These are phyloP conservation scores for Spinibarbus caldwelli DNA, from an alignment of 2,797 vertebrate genomes.

Conservation along the genomic window DNA sequence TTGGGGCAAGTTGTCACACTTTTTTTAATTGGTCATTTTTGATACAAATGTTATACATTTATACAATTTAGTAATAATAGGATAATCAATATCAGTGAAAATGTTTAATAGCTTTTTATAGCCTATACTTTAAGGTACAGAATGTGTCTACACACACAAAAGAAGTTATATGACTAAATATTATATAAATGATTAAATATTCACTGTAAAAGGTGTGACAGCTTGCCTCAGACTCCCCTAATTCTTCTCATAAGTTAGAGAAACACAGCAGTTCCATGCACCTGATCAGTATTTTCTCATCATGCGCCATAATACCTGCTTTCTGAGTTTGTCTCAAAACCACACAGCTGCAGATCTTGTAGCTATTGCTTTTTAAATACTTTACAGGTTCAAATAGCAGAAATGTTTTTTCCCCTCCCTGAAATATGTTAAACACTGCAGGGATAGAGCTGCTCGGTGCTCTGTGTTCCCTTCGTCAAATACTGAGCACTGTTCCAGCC, in stretches of 20 bases:
- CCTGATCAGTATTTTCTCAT: neutral
- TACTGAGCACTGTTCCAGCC: slow-evolving; percentile 40
- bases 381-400: neutral
- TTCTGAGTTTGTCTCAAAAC: neutral
- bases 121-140: neutral
- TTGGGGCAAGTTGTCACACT: neutral
- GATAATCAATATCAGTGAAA: neutral
- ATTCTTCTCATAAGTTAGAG: no score
- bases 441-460: neutral
- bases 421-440: slow-evolving; percentile 36
- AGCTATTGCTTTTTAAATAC: neutral
- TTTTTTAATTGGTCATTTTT: no score
- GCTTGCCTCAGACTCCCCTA: neutral
- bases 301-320: neutral
- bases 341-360: neutral
- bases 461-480: slow-evolving; percentile 40
- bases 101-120: no score
- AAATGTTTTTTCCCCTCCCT: neutral
- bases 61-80: neutral
- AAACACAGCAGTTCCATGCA: neutral
- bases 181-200: neutral
- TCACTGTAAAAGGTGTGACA: neutral
- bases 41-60: neutral
- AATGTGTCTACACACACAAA: neutral
- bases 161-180: neutral